Evolutionary conservation across 2,113 vertebrate species (phyloP).

Genomic region (Dolichallabes microphthalmus): DNA sequence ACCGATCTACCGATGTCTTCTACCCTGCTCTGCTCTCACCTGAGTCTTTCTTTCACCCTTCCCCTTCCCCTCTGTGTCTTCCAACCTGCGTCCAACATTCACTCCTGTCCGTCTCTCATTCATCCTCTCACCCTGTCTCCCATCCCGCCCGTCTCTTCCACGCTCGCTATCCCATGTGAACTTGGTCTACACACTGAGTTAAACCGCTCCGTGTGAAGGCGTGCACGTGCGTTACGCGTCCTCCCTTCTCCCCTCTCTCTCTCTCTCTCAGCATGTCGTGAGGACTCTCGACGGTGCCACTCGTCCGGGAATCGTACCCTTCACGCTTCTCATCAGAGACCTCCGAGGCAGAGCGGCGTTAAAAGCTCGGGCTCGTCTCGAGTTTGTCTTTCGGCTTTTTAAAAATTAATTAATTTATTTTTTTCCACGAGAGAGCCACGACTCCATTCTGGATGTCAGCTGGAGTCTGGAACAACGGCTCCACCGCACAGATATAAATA

Average conservation of each 20-base stretch:
- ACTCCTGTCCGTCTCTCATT: background rate
- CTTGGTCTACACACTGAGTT: background rate
- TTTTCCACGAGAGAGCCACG: background rate
- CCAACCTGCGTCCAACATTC: background rate
- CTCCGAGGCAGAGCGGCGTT: background rate
- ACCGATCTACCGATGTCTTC: no score
- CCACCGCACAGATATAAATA: slow-evolving; percentile 39
- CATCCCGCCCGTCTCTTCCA: background rate
- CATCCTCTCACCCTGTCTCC: background rate
- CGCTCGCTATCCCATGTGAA: no score
- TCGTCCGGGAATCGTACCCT: background rate
- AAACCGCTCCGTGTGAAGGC: background rate
- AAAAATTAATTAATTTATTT: no score
- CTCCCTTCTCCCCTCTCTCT: background rate
- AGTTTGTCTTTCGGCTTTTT: background rate
- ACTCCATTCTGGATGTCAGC: slow-evolving; percentile 19
- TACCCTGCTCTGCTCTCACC: background rate
- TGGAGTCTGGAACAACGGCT: slow-evolving; percentile 25
- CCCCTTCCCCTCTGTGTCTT: background rate
- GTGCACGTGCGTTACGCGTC: background rate
- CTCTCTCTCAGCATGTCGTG: no score
- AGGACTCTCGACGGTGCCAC: background rate
- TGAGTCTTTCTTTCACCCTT: no score
- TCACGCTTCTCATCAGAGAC: background rate
- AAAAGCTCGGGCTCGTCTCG: background rate